phyloP scores from a whole-genome alignment of 2,888 invertebrate genomes.

The Nomada fucata region DNA sequence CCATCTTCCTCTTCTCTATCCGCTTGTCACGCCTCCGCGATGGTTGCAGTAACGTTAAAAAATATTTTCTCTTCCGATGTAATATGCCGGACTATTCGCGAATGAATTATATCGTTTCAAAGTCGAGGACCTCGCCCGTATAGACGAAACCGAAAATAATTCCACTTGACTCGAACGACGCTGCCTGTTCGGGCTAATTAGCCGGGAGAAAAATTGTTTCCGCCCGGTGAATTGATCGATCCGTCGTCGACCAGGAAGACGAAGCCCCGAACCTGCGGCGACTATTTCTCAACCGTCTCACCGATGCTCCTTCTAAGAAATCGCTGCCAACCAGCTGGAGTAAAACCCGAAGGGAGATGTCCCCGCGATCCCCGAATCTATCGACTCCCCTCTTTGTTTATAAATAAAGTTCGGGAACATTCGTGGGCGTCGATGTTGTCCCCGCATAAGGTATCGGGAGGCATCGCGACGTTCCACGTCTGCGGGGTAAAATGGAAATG shows the following conservation, averaged over 20 bases:
- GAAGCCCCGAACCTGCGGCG: constrained; percentile 10
- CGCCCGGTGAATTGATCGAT: constrained; percentile 38
- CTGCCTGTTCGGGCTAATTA: constrained; percentile 27
- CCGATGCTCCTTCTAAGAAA: constrained; percentile 52
- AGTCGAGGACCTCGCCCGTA: no score
- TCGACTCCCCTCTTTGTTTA: constrained; percentile 64
- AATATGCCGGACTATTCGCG: no score
- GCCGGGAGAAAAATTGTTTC: constrained; percentile 17
- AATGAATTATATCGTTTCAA: no score
- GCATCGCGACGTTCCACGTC: constrained; percentile 60
- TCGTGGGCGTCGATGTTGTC: constrained; percentile 58
- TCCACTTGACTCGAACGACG: background rate
- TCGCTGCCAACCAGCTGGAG: constrained; percentile 32
- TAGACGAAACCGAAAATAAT: no score
- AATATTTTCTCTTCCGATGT: no score
- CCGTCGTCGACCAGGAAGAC: constrained; percentile 15
- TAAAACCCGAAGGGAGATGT: constrained; percentile 46
- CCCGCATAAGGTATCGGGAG: constrained; percentile 59
- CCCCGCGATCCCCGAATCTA: constrained; percentile 41
- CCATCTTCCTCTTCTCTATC: no score
- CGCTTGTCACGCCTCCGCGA: no score
- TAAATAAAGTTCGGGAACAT: constrained; percentile 58
- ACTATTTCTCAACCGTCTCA: constrained; percentile 41
- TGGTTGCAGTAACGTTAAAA: no score
- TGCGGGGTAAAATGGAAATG: constrained; percentile 79